Conservation (phyloP, 2,797 vertebrate species). For the Mormyrus hasselquistii region DNA sequence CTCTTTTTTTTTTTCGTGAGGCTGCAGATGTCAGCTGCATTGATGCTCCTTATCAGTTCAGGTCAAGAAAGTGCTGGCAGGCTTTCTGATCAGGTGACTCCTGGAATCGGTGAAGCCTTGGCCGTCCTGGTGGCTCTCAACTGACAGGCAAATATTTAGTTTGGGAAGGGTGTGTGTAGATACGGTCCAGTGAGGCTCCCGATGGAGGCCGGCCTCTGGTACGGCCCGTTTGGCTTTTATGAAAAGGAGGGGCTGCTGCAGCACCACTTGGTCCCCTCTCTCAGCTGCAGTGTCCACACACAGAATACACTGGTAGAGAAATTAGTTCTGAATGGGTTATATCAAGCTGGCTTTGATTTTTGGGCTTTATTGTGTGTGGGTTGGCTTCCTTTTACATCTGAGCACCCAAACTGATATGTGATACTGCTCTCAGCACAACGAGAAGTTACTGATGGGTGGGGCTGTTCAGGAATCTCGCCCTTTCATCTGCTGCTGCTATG, state of each 20-base stretch:
- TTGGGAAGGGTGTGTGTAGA: background rate
- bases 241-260: background rate
- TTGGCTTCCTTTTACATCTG: background rate
- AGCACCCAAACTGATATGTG: background rate
- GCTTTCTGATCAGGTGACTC: background rate
- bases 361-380: background rate
- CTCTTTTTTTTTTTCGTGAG: background rate
- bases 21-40: background rate
- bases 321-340: background rate
- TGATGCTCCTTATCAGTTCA: background rate
- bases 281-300: background rate
- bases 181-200: background rate
- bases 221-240: background rate
- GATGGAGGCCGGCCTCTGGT: background rate
- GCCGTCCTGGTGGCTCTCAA: background rate
- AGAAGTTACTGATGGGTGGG: background rate
- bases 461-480: background rate
- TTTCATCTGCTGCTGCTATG: background rate
- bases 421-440: background rate
- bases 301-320: background rate
- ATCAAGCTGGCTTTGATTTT: background rate
- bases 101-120: background rate
- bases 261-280: background rate
- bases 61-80: background rate
- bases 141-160: conserved; percentile 4